Evolutionary conservation across 2,888 invertebrate species (phyloP), one percentile per base, ranked within the genome.

Genomic region (Polyommatus iphigenia): DNA sequence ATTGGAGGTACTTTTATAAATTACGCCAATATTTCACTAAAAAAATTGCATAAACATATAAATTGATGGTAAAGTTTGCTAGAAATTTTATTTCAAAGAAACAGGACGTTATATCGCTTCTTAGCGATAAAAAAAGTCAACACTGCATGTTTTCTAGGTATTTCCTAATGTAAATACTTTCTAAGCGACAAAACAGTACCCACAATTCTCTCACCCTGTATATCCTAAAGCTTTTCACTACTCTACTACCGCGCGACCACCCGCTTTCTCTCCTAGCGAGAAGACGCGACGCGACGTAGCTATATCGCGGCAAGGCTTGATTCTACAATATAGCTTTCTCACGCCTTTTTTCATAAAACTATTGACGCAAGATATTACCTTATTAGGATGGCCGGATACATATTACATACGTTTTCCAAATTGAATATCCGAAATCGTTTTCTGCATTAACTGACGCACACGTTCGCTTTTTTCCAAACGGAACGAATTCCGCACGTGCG

Each of bases 1-100:
- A 83, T 82, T 83, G 85, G 83, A 83, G 83, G 84, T 84, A 83
- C 80, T 81, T 80, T 80, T 78, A 10, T 73, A 24, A 54, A 24
- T 54, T 54, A 32, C 0, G 36, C 8, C 20, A 15, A 6, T 6
- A 32, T 67, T 59, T 20, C 24, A 7, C 24, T n/a, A 2, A 59
- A 59, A 59, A 20, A 59, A 0, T 20, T 59, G n/a, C 59, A 59
- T 20, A 54, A 5, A 54, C 10, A 18, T 18, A 18, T 18, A 18
- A 18, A 54, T 54, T 54, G 15, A 50, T 50, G 18, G 18, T 46
- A 54, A 54, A 15, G 18, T 54, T 18, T 54, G 54, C 54, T 54
- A 54, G 18, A 54, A 18, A 54, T 5, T 54, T 13, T 50, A 50
- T 50, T 54, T 54, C 54, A 18, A 54, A 54, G 54, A 54, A 54